Evolutionary conservation across 2,888 invertebrate genomes (phyloP).

Genomic region (Drosophila mimica): DNA sequence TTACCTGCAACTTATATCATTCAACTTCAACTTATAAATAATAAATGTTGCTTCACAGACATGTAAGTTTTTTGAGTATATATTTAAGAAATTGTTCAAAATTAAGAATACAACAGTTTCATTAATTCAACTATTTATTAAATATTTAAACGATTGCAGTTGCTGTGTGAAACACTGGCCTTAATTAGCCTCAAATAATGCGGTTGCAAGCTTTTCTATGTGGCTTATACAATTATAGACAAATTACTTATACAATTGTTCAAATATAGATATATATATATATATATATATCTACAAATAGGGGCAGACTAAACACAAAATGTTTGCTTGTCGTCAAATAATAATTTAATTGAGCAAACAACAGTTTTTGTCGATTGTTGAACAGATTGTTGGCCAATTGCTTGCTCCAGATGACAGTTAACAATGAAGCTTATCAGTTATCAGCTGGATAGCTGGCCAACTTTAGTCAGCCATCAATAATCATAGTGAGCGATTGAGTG

Average conservation of each 20-base stretch:
- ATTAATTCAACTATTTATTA: not conserved
- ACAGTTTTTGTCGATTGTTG: constrained; percentile 36
- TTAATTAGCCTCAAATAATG: not conserved
- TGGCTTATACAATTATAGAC: not conserved
- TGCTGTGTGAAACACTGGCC: not conserved
- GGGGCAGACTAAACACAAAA: not conserved
- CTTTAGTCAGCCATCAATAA: constrained; percentile 39
- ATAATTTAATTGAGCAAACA: constrained; percentile 38
- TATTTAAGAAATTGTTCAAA: not conserved
- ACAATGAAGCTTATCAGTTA: constrained; percentile 42
- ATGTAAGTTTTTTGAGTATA: not conserved
- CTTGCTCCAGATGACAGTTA: constrained; percentile 32
- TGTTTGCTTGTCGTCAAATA: constrained; percentile 6
- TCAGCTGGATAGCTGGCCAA: not conserved
- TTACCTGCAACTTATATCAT: not conserved
- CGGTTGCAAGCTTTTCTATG: not conserved
- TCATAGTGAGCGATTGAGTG: constrained; percentile 49
- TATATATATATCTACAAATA: not conserved
- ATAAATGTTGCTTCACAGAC: not conserved
- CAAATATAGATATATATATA: not conserved
- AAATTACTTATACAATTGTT: too few species aligned
- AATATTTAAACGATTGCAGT: not conserved
- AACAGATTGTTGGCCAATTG: constrained; percentile 43
- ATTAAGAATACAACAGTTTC: not conserved
- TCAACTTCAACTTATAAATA: not conserved